Evolutionary conservation across 2,113 vertebrate species (phyloP), one percentile per base, ranked within the genome.

Genomic region (Sylvietta virens): DNA sequence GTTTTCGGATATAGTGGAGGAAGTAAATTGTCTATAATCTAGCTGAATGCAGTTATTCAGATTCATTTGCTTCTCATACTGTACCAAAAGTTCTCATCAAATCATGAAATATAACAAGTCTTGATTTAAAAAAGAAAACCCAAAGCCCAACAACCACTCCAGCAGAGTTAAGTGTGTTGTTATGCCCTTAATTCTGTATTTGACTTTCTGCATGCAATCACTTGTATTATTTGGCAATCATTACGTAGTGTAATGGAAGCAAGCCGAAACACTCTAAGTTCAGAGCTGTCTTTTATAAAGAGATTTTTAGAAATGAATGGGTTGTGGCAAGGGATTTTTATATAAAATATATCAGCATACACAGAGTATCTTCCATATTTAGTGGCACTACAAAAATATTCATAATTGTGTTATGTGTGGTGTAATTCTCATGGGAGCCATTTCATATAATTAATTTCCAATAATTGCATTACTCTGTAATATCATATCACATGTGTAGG

Each of bases 391-490:
- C 30, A 57, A 33, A 94, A 90, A 69, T 82, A 67, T 45, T 92
- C 35, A 9, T 96, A 91, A 94, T 92, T 94, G 51, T 81, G n/a
- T 39, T 77, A 84, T 90, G 54, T 57, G 16, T 74, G 33, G 58
- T 82, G 54, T 80, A 64, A 76, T 78, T 91, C 73, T 94, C 22
- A 13, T 13, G 50, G 80, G 85, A 91, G 40, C 54, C 17, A 61
- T 95, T 96, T 86, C 10, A 50, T 91, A 9, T 60, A 71, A 86
- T 95, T 94, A 88, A 95, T 92, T 94, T 87, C 77, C 67, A 96
- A 77, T 92, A 93, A 92, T 80, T 84, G 31, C 35, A 9, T 86
- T 94, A 23, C 40, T 82, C 0, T 56, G 48, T 79, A 64, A 47
- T 83, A 73, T 44, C 15, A 6, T 26, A 39, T 89, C 84, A 58